A percentile compares a stretch with the other conserved stretches of the same genome.
Conservation (phyloP, 2,888 invertebrate species). For the Phyllotreta striolata region DNA sequence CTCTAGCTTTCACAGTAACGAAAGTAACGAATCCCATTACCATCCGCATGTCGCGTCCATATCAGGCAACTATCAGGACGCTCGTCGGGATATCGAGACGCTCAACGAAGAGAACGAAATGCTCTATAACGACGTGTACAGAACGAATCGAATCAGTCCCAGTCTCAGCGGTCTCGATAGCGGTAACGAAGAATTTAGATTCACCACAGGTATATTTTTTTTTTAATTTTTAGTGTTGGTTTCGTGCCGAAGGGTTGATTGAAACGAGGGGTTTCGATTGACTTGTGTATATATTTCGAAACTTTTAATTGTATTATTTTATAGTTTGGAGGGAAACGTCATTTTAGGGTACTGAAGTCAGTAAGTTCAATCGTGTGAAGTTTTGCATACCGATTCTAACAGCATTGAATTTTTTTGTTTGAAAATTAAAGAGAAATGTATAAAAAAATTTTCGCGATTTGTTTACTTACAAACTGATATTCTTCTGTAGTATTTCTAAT, state of each 20-base stretch:
- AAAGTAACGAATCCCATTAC: slow-evolving; percentile 77
- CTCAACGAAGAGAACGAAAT: slow-evolving; percentile 74
- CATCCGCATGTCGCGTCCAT: slow-evolving; percentile 47
- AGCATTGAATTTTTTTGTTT: background rate
- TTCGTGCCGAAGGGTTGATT: background rate
- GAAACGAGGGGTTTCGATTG: background rate
- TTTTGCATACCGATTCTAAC: slow-evolving; percentile 10
- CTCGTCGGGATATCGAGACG: slow-evolving; percentile 71
- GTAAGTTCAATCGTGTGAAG: slow-evolving; percentile 35
- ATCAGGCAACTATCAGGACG: slow-evolving; percentile 62
- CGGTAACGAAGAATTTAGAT: slow-evolving; percentile 70
- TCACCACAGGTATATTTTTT: slow-evolving; percentile 64
- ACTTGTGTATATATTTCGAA: background rate
- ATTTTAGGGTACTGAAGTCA: slow-evolving; percentile 43
- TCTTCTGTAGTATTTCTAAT: background rate
- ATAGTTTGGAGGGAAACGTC: slow-evolving; percentile 55
- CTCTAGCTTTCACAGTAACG: slow-evolving; percentile 83
- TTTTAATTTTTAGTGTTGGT: slow-evolving; percentile 26
- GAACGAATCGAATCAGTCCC: slow-evolving; percentile 65
- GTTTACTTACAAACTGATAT: background rate
- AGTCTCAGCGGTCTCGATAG: slow-evolving; percentile 70
- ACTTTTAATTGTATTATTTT: slow-evolving; percentile 15
- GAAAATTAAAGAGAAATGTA: background rate
- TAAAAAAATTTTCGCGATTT: no score
- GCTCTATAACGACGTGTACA: slow-evolving; percentile 74